These are phyloP conservation scores for Pseudochaenichthys georgianus DNA, from an alignment of 2,797 vertebrate species.

Conservation along the genomic window DNA sequence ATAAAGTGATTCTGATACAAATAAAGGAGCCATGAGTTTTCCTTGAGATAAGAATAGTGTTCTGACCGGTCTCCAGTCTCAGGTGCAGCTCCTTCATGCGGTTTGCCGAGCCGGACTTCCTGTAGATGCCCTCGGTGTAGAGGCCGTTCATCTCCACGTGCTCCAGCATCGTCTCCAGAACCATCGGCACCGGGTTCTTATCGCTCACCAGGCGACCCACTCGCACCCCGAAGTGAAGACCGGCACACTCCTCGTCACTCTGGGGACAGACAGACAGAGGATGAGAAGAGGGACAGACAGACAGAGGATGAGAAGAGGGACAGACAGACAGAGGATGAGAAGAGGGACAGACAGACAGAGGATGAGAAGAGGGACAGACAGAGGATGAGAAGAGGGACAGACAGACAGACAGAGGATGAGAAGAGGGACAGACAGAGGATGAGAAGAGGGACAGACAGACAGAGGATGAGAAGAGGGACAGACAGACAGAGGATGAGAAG, in stretches of 20 bases:
- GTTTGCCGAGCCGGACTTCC: constrained; percentile 97
- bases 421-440: no score
- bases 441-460: no score
- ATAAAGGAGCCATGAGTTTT: neutral
- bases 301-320: no score
- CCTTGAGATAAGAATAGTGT: neutral
- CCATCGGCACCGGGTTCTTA: constrained; percentile 91
- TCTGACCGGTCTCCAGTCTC: constrained; percentile 89
- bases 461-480: no score
- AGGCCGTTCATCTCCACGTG: constrained; percentile 98
- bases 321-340: no score
- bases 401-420: no score
- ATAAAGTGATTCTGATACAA: neutral
- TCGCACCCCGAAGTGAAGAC: constrained; percentile 91
- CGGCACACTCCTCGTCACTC: constrained; percentile 87
- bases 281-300: no score
- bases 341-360: no score
- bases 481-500: no score
- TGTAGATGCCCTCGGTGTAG: constrained; percentile 98
- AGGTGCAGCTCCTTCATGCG: constrained; percentile 95
- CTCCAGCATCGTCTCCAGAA: constrained; percentile 95
- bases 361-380: no score
- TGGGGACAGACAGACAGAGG: constrained; percentile 59
- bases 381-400: no score
- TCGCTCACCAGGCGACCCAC: constrained; percentile 89